Percentiles rank a stretch among this genome's conserved stretches.
Conservation (phyloP, 2,888 invertebrate genomes). For the Cerastoderma edule region DNA sequence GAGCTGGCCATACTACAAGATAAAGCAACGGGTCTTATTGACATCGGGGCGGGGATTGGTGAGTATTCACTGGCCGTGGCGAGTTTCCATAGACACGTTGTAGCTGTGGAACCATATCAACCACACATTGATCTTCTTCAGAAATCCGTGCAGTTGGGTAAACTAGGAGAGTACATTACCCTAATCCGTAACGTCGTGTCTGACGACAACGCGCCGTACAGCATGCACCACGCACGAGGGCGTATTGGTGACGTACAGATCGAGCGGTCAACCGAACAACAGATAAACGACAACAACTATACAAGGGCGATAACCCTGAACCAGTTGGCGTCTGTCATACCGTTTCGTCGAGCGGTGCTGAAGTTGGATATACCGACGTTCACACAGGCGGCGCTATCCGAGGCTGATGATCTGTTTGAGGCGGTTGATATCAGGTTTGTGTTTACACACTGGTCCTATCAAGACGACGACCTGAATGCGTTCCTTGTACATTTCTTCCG, state of each 20-base stretch:
- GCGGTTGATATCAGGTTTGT: constrained; percentile 51
- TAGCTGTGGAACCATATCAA: constrained; percentile 57
- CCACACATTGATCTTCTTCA: constrained; percentile 45
- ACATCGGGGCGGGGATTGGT: constrained; percentile 58
- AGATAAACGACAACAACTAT: constrained; percentile 17
- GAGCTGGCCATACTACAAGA: constrained; percentile 29
- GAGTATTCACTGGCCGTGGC: constrained; percentile 54
- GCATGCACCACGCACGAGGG: constrained; percentile 16
- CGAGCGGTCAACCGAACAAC: not conserved
- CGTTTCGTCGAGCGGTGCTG: constrained; percentile 47
- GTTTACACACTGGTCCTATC: constrained; percentile 56
- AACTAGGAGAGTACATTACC: constrained; percentile 34
- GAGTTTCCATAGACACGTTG: constrained; percentile 34
- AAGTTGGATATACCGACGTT: constrained; percentile 58
- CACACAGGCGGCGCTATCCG: constrained; percentile 32
- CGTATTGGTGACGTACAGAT: constrained; percentile 24
- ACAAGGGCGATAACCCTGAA: constrained; percentile 48
- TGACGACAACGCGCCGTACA: constrained; percentile 35
- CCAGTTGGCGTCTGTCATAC: constrained; percentile 37
- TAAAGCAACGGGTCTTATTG: constrained; percentile 37
- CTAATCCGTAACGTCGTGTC: constrained; percentile 54
- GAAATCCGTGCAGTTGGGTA: constrained; percentile 45
- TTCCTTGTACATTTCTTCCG: constrained; percentile 28
- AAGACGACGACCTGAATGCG: not conserved
- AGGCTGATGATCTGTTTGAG: constrained; percentile 43